Percentiles rank a stretch among this genome's conserved stretches.
phyloP scores from a whole-genome alignment of 2,888 invertebrate genomes.

The Agapetus fuscipes region DNA sequence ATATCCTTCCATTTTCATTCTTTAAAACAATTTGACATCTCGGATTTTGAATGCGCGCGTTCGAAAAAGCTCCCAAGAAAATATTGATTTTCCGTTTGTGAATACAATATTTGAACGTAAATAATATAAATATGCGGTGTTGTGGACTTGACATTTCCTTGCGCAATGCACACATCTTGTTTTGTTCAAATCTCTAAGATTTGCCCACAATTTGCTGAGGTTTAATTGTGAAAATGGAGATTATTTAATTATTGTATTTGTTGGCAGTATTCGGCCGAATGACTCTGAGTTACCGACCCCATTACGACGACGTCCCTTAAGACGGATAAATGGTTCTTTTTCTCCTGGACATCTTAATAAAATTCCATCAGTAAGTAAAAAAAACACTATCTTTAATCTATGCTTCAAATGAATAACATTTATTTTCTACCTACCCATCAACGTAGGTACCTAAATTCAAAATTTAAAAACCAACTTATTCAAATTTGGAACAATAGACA shows the following conservation, averaged over 20 bases:
- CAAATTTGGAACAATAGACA: too few species aligned
- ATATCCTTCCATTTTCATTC: too few species aligned
- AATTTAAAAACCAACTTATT: too few species aligned
- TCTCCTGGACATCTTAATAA: constrained; percentile 43
- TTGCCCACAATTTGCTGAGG: too few species aligned
- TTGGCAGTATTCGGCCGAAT: constrained; percentile 11
- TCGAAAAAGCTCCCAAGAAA: constrained; percentile 26
- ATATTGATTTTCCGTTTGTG: constrained; percentile 44
- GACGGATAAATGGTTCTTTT: constrained; percentile 36
- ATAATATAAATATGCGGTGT: constrained; percentile 40
- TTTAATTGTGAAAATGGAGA: too few species aligned
- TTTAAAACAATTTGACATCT: not conserved
- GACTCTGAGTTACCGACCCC: constrained; percentile 27
- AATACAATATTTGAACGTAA: constrained; percentile 41
- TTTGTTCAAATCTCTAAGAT: too few species aligned
- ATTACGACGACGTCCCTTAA: constrained; percentile 35
- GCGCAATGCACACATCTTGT: too few species aligned
- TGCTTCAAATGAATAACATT: too few species aligned
- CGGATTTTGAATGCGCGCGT: constrained; percentile 14
- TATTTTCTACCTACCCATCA: too few species aligned
- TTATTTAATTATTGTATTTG: not conserved
- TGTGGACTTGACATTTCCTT: constrained; percentile 21
- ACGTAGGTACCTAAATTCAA: too few species aligned
- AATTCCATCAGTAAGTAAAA: constrained; percentile 40
- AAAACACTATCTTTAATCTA: too few species aligned